Conservation (phyloP, 2,888 invertebrate species). For the Dilophus febrilis region DNA sequence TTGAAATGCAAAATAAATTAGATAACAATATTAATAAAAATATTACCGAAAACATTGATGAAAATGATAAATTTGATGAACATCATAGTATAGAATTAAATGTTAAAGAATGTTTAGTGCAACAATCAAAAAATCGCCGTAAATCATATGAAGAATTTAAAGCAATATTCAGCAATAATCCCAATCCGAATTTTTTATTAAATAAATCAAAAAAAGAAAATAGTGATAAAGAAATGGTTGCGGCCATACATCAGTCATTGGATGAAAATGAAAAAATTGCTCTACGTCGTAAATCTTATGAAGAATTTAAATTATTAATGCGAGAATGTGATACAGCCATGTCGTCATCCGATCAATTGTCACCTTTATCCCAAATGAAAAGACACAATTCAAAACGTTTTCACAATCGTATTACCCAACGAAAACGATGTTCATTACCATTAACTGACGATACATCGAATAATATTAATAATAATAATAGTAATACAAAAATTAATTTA, state of each 20-base stretch:
- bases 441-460: neutral
- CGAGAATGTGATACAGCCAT: conserved; percentile 20
- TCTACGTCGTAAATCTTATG: conserved; percentile 29
- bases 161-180: conserved; percentile 20
- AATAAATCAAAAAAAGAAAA: neutral
- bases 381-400: conserved; percentile 6
- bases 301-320: conserved; percentile 29
- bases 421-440: neutral
- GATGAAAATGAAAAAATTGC: conserved; percentile 24
- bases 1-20: conserved; percentile 24
- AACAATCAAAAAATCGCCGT: conserved; percentile 29
- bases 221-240: neutral
- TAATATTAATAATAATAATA: neutral
- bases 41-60: conserved; percentile 10
- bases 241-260: neutral
- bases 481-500: no score
- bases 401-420: neutral
- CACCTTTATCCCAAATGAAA: conserved; percentile 4
- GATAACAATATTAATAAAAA: no score
- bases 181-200: neutral
- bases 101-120: conserved; percentile 28
- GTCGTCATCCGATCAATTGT: neutral
- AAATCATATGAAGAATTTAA: conserved; percentile 32
- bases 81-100: conserved; percentile 20
- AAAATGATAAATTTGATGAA: conserved; percentile 14